Evolutionary conservation across 2,888 invertebrate genomes (phyloP).

Genomic region (Drosophila mayaguana): DNA sequence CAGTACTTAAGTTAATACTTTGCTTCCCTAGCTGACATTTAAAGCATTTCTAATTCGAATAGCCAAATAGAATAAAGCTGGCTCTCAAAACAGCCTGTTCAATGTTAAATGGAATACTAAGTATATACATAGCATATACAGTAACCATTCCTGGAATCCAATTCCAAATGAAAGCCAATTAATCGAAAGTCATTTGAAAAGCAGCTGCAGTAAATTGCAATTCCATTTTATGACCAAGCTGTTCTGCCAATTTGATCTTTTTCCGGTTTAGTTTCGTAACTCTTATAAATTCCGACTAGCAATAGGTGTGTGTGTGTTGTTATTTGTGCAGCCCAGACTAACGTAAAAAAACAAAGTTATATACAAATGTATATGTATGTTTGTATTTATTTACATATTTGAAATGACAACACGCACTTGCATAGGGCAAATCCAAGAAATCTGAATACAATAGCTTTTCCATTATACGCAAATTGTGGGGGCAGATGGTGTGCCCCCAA

Average conservation of each 20-base stretch:
- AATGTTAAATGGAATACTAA: neutral
- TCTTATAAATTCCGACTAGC: conserved; percentile 6
- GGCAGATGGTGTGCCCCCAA: conserved; percentile 55
- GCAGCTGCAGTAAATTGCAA: neutral
- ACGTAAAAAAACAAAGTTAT: conserved; percentile 12
- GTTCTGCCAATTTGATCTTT: neutral
- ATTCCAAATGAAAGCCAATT: neutral
- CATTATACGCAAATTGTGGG: conserved; percentile 35
- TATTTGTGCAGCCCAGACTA: conserved; percentile 23
- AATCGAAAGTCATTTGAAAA: neutral
- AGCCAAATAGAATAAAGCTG: too few species aligned
- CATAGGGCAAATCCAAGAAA: conserved; percentile 29
- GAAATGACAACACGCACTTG: conserved; percentile 2
- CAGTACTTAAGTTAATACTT: too few species aligned
- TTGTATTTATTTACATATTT: neutral
- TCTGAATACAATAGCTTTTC: conserved; percentile 45
- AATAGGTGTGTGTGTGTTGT: conserved; percentile 13
- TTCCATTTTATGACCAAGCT: neutral
- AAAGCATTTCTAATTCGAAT: too few species aligned
- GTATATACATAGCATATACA: neutral
- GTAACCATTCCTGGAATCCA: neutral
- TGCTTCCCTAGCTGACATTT: too few species aligned
- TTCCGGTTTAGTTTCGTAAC: neutral
- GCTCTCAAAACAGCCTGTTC: neutral
- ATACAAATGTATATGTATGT: neutral